These are phyloP conservation scores for Synanthedon myopaeformis DNA, from an alignment of 2,888 invertebrate genomes.

Conservation along the genomic window DNA sequence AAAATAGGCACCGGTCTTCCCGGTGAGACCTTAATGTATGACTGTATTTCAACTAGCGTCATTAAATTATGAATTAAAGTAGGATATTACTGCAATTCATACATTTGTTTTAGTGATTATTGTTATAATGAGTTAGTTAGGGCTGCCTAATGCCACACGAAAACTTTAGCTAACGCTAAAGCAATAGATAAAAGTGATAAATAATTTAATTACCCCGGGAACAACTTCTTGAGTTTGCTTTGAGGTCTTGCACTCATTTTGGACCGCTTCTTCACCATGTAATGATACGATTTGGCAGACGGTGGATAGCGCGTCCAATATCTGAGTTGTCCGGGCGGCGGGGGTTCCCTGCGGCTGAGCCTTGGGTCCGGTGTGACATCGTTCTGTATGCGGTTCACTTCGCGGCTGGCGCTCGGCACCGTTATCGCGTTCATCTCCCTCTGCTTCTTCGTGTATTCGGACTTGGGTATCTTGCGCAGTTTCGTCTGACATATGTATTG, in stretches of 20 bases:
- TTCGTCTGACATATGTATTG: conserved; percentile 80
- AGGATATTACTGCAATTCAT: no score
- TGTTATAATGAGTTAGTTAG: no score
- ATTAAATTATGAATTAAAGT: no score
- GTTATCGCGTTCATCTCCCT: conserved; percentile 70
- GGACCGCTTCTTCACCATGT: conserved; percentile 39
- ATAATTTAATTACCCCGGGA: conserved; percentile 45
- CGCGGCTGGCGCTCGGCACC: conserved; percentile 45
- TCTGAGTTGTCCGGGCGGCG: conserved; percentile 10
- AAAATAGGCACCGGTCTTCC: no score
- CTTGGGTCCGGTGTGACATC: conserved; percentile 46
- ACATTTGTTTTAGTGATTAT: no score
- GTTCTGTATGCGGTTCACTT: conserved; percentile 37
- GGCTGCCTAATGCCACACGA: no score
- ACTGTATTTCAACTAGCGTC: no score
- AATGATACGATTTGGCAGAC: conserved; percentile 15
- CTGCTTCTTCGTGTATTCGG: conserved; percentile 27
- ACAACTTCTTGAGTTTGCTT: conserved; percentile 47
- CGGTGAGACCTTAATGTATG: no score
- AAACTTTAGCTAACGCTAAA: no score
- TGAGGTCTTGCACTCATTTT: conserved; percentile 16
- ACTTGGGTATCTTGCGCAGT: conserved; percentile 58
- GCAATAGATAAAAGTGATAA: no score
- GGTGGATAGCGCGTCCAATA: conserved; percentile 14
- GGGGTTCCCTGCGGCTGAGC: conserved; percentile 31